Evolutionary conservation across 1,140 invertebrate genomes (phyloP).

Genomic region (Temnothorax nylanderi): DNA sequence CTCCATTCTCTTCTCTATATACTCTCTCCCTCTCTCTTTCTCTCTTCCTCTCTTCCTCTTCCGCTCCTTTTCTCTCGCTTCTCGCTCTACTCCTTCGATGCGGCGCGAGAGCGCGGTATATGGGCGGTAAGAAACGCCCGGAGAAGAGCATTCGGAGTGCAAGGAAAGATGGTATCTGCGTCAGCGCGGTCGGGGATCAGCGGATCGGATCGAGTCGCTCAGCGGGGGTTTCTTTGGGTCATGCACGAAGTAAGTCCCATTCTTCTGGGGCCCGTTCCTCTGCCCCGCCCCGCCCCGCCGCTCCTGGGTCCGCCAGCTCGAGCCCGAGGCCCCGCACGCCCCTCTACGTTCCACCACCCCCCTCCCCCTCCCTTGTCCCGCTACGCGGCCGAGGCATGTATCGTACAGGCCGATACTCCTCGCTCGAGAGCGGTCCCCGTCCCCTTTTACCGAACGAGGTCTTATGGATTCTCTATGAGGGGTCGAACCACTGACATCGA

Average conservation of each 20-base stretch:
- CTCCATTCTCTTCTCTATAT: slow-evolving; percentile 24
- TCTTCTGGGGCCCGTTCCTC: slow-evolving; percentile 71
- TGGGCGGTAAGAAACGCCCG: slow-evolving; percentile 74
- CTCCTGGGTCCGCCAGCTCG: slow-evolving; percentile 22
- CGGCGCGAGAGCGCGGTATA: slow-evolving; percentile 67
- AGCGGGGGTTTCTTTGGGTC: slow-evolving; percentile 82
- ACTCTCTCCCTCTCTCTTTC: background rate
- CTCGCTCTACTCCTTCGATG: background rate
- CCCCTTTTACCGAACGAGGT: slow-evolving; percentile 71
- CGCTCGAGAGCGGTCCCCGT: slow-evolving; percentile 50
- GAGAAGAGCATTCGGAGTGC: slow-evolving; percentile 76
- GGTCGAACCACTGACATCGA: slow-evolving; percentile 78
- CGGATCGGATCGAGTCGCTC: slow-evolving; percentile 82
- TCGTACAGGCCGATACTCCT: slow-evolving; percentile 46
- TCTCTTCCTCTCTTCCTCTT: no score
- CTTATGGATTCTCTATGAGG: slow-evolving; percentile 78
- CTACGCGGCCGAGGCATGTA: slow-evolving; percentile 23
- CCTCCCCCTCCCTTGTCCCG: background rate
- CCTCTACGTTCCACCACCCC: background rate
- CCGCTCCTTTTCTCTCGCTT: background rate
- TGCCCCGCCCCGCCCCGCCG: slow-evolving; percentile 42
- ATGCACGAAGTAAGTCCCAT: slow-evolving; percentile 82
- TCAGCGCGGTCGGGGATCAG: slow-evolving; percentile 82
- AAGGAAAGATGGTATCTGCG: slow-evolving; percentile 82
- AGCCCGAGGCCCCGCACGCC: background rate